Evolutionary conservation across 2,888 invertebrate species (phyloP).

Genomic region (Ormyrus labotus): DNA sequence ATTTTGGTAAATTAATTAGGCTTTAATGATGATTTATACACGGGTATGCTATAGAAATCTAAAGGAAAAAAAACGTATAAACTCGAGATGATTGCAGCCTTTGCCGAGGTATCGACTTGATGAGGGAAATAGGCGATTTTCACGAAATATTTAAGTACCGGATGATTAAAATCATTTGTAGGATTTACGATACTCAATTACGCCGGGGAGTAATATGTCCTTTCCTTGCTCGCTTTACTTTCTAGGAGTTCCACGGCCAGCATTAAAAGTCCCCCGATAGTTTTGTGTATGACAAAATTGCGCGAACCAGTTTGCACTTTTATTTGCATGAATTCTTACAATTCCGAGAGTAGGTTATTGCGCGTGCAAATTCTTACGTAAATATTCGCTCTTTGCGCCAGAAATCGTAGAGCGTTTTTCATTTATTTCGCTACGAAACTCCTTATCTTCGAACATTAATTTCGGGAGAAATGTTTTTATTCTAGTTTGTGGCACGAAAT

Average conservation of each 20-base stretch:
- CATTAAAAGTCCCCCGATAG: constrained; percentile 1
- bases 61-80: not conserved
- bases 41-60: not conserved
- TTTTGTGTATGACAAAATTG: constrained; percentile 27
- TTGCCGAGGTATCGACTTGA: not conserved
- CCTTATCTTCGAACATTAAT: too few relatives aligned
- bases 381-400: too few relatives aligned
- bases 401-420: too few relatives aligned
- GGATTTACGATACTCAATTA: constrained; percentile 41
- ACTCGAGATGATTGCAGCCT: not conserved
- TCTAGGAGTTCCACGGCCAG: constrained; percentile 6
- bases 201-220: not conserved
- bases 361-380: too few relatives aligned
- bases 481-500: too few relatives aligned
- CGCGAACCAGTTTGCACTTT: constrained; percentile 7
- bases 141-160: too few relatives aligned
- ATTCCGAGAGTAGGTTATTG: not conserved
- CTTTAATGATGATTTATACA: too few relatives aligned
- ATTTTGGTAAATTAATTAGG: too few relatives aligned
- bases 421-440: too few relatives aligned
- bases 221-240: not conserved
- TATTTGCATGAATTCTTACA: not conserved
- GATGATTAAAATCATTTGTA: constrained; percentile 5
- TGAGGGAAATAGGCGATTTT: too few relatives aligned
- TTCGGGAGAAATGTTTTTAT: too few relatives aligned